Conservation (phyloP, 2,888 invertebrate genomes). For the Raillietiella orientalis region DNA sequence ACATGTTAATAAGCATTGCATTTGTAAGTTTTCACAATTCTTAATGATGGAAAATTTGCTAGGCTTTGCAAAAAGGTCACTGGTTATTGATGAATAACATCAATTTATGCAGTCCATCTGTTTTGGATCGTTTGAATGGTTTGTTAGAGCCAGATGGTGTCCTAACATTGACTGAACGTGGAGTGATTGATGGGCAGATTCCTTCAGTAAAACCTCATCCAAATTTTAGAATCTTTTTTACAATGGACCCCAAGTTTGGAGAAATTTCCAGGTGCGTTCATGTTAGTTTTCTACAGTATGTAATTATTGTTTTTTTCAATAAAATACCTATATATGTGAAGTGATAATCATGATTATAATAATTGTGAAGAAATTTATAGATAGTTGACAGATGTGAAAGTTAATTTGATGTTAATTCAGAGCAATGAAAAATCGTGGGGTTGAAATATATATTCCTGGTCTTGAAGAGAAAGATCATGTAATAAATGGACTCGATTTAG, state of each 20-base stretch:
- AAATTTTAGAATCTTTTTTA: constrained; percentile 70
- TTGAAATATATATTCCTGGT: constrained; percentile 39
- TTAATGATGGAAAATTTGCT: constrained; percentile 9
- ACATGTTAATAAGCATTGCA: constrained; percentile 1
- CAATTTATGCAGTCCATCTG: constrained; percentile 81
- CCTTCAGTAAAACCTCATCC: constrained; percentile 45
- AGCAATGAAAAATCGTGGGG: constrained; percentile 92
- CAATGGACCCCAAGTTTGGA: constrained; percentile 78
- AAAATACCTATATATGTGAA: too few relatives aligned
- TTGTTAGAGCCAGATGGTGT: constrained; percentile 73
- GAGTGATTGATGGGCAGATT: constrained; percentile 34
- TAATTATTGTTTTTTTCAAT: too few relatives aligned
- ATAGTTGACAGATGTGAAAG: neutral
- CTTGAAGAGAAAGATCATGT: neutral
- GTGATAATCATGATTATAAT: too few relatives aligned
- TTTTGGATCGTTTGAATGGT: constrained; percentile 79
- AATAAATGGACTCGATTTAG: too few relatives aligned
- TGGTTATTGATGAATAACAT: constrained; percentile 72
- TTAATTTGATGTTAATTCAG: constrained; percentile 15
- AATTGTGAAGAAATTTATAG: too few relatives aligned
- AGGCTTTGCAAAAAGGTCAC: constrained; percentile 41
- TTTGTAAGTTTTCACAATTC: constrained; percentile 4
- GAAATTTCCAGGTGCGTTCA: constrained; percentile 45
- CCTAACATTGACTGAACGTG: constrained; percentile 64
- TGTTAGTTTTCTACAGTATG: neutral